Conservation (phyloP, 2,113 vertebrate species). For the Odontophorus gujanensis region DNA sequence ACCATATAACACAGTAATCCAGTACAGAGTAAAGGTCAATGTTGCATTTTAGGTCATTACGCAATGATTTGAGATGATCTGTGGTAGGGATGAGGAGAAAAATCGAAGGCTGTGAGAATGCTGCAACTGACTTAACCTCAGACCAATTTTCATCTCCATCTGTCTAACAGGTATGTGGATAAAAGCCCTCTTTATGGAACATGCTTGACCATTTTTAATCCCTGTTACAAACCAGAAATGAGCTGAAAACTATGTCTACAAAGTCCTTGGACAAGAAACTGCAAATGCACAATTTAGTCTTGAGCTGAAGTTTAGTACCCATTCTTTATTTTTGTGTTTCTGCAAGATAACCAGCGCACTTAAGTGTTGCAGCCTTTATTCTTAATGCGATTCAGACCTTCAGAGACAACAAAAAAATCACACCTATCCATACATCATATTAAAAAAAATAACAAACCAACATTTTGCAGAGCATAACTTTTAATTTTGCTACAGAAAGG, state of each 20-base stretch:
- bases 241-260: conserved; percentile 66
- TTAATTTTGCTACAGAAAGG: background rate
- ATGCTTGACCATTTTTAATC: conserved; percentile 55
- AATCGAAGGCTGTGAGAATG: conserved; percentile 79
- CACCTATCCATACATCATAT: background rate
- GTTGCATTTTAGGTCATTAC: conserved; percentile 83
- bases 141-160: conserved; percentile 81
- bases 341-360: background rate
- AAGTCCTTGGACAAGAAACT: background rate
- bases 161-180: conserved; percentile 70
- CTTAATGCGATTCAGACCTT: background rate
- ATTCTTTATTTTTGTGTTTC: conserved; percentile 47
- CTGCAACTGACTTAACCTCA: conserved; percentile 83
- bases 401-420: background rate
- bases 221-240: conserved; percentile 56
- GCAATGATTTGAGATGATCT: conserved; percentile 83
- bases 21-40: conserved; percentile 79
- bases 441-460: background rate
- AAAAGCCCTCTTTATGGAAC: conserved; percentile 65
- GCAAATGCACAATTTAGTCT: background rate
- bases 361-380: background rate
- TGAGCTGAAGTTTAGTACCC: background rate
- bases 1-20: conserved; percentile 80
- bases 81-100: conserved; percentile 72
- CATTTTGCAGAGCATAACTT: background rate